Base-by-base conservation (phyloP, 2,888 invertebrate genomes). In the Epistrophe eligans region DNA sequence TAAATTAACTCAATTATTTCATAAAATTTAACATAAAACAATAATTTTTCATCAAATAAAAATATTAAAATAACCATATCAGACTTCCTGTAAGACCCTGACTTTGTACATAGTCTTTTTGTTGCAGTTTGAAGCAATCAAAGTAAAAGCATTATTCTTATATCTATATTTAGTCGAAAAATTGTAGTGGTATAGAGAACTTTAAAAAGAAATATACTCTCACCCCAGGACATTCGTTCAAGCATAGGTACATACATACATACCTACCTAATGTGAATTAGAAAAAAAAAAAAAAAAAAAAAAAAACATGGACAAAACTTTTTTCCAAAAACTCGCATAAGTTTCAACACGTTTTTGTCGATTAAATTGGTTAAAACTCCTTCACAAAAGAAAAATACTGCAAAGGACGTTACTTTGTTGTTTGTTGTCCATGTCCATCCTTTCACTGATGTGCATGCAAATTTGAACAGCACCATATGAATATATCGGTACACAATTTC, bases 331-430 rank as follows among this genome's bases (percentile, higher is more conserved):
- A 40, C 73, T 55, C 19, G 76, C 66, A 60, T 67, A 84, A 81
- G 67, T 85, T 81, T 48, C 81, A 77, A 71, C 81, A 81, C 81
- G 77, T 85, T 85, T 85, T 85, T 85, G 73, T 77, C 84, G 84
- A 85, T 85, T 77, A 81, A 81, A 85, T 81, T 85, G 77, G 81
- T 81, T 81, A 81, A 85, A 81, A 85, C 73, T 81, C 62, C 67
- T 77, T 81, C 73, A 80, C 80, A 84, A 81, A 80, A 76, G 77
- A 73, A 77, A 70, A 76, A 72, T 55, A 73, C 76, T 60, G 72
- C 55, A 57, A 72, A 77, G 81, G 84, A 84, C 81, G 60, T 73
- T 81, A 84, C 81, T 81, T 67, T 84, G 84, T 79, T 79, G 80
- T 80, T 67, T 84, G 84, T 79, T 80, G 84, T 84, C 70, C 80